phyloP scores from a whole-genome alignment of 2,797 vertebrate genomes.

The Oreonectes daqikongensis region DNA sequence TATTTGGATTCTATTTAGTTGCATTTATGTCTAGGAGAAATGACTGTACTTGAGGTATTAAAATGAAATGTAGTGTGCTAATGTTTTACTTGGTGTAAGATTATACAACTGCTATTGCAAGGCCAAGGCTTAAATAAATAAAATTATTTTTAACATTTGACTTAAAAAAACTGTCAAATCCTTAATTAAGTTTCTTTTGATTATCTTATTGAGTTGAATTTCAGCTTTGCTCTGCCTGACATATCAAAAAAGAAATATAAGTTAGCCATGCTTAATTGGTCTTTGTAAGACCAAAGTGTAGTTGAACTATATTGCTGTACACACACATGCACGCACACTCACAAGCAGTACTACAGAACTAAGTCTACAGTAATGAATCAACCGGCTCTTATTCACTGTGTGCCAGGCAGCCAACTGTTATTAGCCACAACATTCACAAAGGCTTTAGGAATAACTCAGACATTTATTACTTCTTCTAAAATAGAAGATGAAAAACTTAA shows the following conservation, averaged over 20 bases:
- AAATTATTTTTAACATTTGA: no score
- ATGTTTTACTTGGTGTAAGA: not conserved
- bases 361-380: constrained; percentile 10
- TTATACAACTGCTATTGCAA: not conserved
- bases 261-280: constrained; percentile 18
- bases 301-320: not conserved
- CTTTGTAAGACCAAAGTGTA: not conserved
- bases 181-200: constrained; percentile 17
- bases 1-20: not conserved
- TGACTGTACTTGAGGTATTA: no score
- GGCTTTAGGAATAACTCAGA: not conserved
- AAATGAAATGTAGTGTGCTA: not conserved
- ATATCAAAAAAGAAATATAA: constrained; percentile 15
- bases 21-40: not conserved
- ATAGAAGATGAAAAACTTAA: not conserved
- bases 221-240: constrained; percentile 23
- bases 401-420: not conserved
- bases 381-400: not conserved
- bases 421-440: not conserved
- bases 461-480: not conserved
- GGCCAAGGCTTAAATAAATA: not conserved
- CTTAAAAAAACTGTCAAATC: not conserved
- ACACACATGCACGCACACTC: not conserved
- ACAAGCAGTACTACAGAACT: not conserved
- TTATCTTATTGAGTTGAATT: not conserved